Percentiles rank a stretch among this genome's conserved stretches.
These are phyloP conservation scores for Lepeophtheirus nordmannii DNA, from an alignment of 2,888 invertebrate genomes.

Conservation along the genomic window DNA sequence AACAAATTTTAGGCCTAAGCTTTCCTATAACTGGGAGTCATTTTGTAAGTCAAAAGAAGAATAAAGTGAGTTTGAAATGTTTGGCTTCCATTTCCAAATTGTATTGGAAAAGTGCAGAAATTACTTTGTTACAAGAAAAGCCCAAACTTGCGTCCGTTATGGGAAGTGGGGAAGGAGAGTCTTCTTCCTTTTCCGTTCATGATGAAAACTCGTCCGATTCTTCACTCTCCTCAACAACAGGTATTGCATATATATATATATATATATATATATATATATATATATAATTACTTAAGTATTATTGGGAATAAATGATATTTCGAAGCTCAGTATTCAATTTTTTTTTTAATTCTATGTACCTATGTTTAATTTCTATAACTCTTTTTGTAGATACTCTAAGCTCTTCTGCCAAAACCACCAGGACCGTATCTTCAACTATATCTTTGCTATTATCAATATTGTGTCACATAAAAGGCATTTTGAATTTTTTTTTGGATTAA, in stretches of 20 bases:
- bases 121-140: conserved; percentile 21
- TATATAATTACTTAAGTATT: too few species aligned
- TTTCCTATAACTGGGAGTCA: conserved; percentile 16
- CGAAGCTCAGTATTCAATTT: too few species aligned
- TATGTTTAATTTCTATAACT: too few species aligned
- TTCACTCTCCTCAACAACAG: not conserved
- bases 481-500: too few species aligned
- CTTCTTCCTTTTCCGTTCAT: conserved; percentile 5
- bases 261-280: too few species aligned
- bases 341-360: too few species aligned
- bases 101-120: conserved; percentile 23
- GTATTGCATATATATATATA: not conserved
- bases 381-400: too few species aligned
- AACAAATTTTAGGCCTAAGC: conserved; percentile 6
- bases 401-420: too few species aligned
- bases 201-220: not conserved
- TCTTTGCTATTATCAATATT: too few species aligned
- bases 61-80: conserved; percentile 20
- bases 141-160: conserved; percentile 21
- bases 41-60: conserved; percentile 20
- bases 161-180: conserved; percentile 11
- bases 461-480: too few species aligned
- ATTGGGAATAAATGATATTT: too few species aligned
- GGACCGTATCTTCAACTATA: too few species aligned
- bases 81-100: conserved; percentile 20